Evolutionary conservation across 2,113 vertebrate species (phyloP).

Genomic region (Macrotis lagotis): DNA sequence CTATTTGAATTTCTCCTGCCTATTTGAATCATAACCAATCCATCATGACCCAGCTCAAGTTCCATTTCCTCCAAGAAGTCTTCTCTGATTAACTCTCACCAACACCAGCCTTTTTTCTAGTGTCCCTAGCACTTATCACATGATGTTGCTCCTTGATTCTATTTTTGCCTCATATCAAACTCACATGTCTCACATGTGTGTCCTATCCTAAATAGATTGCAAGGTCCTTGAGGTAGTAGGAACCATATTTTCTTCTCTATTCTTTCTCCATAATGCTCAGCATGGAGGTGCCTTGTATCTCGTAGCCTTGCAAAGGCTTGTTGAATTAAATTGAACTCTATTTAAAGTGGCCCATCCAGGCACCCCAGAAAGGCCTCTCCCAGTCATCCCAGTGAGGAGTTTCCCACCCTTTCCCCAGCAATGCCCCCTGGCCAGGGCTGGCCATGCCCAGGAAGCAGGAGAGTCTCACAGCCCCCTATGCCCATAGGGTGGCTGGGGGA

Average conservation of each 20-base stretch:
- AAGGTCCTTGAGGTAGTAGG: background rate
- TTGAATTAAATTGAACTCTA: background rate
- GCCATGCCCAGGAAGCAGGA: background rate
- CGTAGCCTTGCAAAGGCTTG: background rate
- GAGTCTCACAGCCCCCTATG: background rate
- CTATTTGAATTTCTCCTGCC: too few species aligned
- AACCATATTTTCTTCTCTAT: background rate
- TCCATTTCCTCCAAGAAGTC: background rate
- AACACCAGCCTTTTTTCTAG: accelerated
- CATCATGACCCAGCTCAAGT: background rate
- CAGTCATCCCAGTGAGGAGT: background rate
- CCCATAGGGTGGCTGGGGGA: accelerated
- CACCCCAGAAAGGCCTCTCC: accelerated
- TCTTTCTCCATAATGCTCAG: slow-evolving; percentile 14
- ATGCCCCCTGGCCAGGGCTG: background rate
- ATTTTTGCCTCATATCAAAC: background rate
- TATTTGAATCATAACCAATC: background rate
- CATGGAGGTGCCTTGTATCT: background rate
- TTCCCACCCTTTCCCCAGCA: background rate
- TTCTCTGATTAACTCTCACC: accelerated
- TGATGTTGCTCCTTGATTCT: background rate
- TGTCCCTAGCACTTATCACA: accelerated
- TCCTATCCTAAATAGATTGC: background rate
- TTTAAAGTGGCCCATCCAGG: background rate
- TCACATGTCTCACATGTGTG: background rate